Percentiles rank a stretch among this genome's conserved stretches.
Conservation (phyloP, 2,888 invertebrate species). For the Nymphalis polychloros region DNA sequence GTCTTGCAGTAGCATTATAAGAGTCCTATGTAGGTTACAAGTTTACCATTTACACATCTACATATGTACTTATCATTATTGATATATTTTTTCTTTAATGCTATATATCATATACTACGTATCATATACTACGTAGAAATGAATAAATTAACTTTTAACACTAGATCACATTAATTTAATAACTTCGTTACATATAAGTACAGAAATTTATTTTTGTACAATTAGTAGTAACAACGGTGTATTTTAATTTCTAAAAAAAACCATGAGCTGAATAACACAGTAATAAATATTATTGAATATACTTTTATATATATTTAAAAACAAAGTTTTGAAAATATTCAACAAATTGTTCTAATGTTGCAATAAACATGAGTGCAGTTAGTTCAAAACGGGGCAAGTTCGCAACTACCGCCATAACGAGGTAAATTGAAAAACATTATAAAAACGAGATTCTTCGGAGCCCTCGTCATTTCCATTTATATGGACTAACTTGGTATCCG, state of each 20-base stretch:
- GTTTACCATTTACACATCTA: not conserved
- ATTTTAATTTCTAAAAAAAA: no score
- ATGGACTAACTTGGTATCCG: conserved; percentile 62
- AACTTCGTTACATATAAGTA: no score
- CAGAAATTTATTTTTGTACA: no score
- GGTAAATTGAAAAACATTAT: conserved; percentile 65
- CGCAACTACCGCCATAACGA: conserved; percentile 38
- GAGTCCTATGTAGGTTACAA: no score
- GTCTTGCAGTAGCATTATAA: not conserved
- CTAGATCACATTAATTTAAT: no score
- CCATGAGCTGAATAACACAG: no score
- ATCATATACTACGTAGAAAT: not conserved
- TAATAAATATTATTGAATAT: no score
- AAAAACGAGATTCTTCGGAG: conserved; percentile 45
- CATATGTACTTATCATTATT: not conserved
- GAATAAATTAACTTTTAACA: not conserved
- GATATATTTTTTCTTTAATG: not conserved
- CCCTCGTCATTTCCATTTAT: conserved; percentile 69
- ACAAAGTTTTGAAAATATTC: not conserved
- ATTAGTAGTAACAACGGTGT: no score
- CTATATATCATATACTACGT: not conserved
- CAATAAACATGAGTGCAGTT: conserved; percentile 36
- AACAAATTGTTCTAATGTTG: conserved; percentile 26
- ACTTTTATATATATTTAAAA: no score
- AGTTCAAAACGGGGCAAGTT: conserved; percentile 37